Evolutionary conservation across 2,797 vertebrate genomes (phyloP).

Genomic region (Anniella stebbinsi): DNA sequence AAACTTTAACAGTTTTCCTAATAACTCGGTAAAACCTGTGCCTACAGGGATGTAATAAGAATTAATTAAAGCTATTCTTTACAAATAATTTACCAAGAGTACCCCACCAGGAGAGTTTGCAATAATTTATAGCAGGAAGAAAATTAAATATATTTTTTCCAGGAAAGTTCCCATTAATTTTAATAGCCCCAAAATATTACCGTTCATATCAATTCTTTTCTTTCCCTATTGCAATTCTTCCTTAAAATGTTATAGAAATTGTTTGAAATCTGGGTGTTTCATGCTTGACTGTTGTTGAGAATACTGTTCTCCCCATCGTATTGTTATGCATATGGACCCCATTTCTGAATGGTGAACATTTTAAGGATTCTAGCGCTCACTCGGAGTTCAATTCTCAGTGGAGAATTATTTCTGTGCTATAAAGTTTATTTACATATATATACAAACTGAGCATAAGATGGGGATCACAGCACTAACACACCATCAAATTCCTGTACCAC

Average conservation of each 20-base stretch:
- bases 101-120: constrained; percentile 32
- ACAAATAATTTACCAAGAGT: constrained; percentile 51
- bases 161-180: constrained; percentile 46
- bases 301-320: background rate
- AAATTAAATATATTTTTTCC: constrained; percentile 40
- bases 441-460: too few relatives aligned
- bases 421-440: too few relatives aligned
- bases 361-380: too few relatives aligned
- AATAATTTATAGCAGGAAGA: constrained; percentile 39
- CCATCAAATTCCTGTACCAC: too few relatives aligned
- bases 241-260: background rate
- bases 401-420: too few relatives aligned
- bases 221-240: constrained; percentile 4
- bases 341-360: too few relatives aligned
- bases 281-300: background rate
- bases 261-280: background rate
- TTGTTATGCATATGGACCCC: background rate
- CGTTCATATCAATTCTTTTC: constrained; percentile 14
- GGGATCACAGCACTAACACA: too few relatives aligned
- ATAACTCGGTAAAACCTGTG: constrained; percentile 54
- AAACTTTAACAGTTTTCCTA: constrained; percentile 52
- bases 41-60: constrained; percentile 42
- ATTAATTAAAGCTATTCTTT: constrained; percentile 56
- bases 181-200: constrained; percentile 22
- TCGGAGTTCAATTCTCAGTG: too few relatives aligned